These are phyloP conservation scores for Seriola quinqueradiata DNA, from an alignment of 2,113 vertebrate genomes.

Conservation along the genomic window DNA sequence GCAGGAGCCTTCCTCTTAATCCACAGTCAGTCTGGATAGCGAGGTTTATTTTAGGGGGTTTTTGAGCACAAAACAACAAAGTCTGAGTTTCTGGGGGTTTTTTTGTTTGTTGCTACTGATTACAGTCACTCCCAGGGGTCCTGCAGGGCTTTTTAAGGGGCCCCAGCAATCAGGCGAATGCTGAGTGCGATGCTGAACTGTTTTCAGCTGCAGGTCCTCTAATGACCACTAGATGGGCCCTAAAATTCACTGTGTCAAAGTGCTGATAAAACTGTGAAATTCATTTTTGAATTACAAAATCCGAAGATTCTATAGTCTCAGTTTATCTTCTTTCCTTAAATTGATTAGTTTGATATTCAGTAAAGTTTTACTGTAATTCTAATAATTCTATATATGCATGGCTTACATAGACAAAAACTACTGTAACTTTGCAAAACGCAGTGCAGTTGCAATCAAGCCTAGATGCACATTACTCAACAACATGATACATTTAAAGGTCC, in stretches of 20 bases:
- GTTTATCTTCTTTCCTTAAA: too few species aligned
- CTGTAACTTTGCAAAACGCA: too few species aligned
- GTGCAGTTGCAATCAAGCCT: too few species aligned
- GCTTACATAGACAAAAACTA: too few species aligned
- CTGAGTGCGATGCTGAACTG: not conserved
- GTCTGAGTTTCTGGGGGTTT: constrained; percentile 6
- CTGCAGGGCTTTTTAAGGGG: not conserved
- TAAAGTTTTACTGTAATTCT: too few species aligned
- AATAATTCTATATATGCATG: too few species aligned
- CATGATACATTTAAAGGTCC: too few species aligned
- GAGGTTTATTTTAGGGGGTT: constrained; percentile 14
- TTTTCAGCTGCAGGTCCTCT: constrained; percentile 16
- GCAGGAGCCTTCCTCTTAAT: not conserved
- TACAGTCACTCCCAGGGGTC: constrained; percentile 16
- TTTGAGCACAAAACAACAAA: not conserved
- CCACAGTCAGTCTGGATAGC: not conserved
- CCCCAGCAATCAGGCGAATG: constrained; percentile 7
- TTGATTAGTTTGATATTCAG: too few species aligned
- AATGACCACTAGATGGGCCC: constrained; percentile 34
- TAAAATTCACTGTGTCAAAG: not conserved
- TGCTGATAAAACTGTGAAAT: not conserved
- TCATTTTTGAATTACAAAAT: too few species aligned
- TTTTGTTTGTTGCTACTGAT: constrained; percentile 10
- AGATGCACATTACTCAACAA: too few species aligned
- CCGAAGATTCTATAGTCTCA: too few species aligned